Conservation (phyloP, 2,113 vertebrate genomes). For the Pitta sordida region DNA sequence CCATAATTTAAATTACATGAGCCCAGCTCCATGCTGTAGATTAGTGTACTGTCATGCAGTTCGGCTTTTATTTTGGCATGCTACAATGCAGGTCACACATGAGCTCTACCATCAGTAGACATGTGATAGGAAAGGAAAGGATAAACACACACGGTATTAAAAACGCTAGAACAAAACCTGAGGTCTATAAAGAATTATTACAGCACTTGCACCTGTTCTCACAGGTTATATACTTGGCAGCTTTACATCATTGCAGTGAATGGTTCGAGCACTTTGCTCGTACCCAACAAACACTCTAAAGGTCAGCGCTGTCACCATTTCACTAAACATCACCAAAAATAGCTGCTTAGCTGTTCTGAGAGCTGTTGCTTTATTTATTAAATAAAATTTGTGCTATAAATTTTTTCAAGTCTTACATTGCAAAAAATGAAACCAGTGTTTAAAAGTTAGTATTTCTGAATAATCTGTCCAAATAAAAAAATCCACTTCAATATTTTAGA, state of each 20-base stretch:
- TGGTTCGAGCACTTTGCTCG: neutral
- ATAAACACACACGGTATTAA: conserved; percentile 13
- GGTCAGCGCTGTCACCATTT: conserved; percentile 47
- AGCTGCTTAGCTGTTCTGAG: neutral
- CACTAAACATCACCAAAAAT: conserved; percentile 56
- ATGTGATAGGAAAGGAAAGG: neutral
- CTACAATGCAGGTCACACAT: neutral
- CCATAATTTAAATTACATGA: conserved; percentile 49
- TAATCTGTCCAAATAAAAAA: neutral
- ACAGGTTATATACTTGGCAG: conserved; percentile 52
- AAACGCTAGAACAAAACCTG: conserved; percentile 21
- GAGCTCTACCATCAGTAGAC: neutral
- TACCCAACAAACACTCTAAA: conserved; percentile 52
- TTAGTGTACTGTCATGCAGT: neutral
- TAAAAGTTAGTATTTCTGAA: neutral
- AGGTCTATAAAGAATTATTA: conserved; percentile 51
- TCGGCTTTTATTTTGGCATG: neutral
- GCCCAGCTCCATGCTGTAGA: neutral
- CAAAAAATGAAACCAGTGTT: neutral
- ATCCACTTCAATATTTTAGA: neutral
- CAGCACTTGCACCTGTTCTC: conserved; percentile 36
- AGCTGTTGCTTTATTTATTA: conserved; percentile 24
- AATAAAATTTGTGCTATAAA: neutral
- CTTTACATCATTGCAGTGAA: conserved; percentile 49
- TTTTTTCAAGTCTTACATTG: neutral